phyloP scores from a whole-genome alignment of 2,797 vertebrate genomes.

The Paratrypauchen microcephalus region DNA sequence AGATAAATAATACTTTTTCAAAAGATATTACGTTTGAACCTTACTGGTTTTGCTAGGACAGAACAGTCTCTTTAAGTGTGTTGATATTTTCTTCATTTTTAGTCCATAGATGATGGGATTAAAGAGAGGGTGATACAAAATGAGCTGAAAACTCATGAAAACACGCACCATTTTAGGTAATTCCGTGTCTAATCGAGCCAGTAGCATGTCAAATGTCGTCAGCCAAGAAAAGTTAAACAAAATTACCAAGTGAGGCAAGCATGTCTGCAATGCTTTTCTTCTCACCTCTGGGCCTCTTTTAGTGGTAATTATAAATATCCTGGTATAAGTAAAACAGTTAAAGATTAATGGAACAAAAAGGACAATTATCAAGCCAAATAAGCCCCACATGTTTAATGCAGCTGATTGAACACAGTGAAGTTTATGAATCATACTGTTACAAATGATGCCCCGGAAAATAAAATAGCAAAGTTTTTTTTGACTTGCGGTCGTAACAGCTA shows the following conservation, averaged over 20 bases:
- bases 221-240: constrained; percentile 26
- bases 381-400: background rate
- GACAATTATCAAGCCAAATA: background rate
- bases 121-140: constrained; percentile 30
- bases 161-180: constrained; percentile 23
- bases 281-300: background rate
- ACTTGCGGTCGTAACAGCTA: background rate
- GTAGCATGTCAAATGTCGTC: constrained; percentile 21
- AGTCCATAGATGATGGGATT: constrained; percentile 48
- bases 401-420: background rate
- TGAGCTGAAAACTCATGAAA: constrained; percentile 38
- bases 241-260: constrained; percentile 11
- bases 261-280: constrained; percentile 3
- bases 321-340: background rate
- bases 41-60: background rate
- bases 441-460: constrained; percentile 13
- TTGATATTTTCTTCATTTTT: constrained; percentile 37
- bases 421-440: constrained; percentile 14
- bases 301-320: background rate
- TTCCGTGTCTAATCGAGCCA: constrained; percentile 10
- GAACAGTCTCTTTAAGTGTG: background rate
- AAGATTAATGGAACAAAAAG: background rate
- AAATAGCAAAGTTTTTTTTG: background rate
- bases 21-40: background rate
- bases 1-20: no score